Evolutionary conservation across 2,113 vertebrate species (phyloP).

Genomic region (Neolamprologus cancellatus): DNA sequence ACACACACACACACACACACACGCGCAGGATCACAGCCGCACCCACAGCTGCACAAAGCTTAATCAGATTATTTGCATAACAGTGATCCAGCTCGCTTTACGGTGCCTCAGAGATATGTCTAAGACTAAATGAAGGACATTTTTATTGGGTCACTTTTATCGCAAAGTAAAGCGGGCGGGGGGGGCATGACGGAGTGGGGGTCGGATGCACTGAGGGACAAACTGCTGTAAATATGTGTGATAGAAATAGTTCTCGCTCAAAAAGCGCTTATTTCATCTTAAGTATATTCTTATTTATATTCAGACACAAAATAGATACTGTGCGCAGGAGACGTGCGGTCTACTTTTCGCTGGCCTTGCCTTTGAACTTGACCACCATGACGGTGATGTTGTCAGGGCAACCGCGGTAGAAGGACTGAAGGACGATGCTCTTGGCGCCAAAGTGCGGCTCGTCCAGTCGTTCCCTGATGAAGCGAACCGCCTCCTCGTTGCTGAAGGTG

Average conservation of each 20-base stretch:
- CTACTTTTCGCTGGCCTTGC: conserved; percentile 81
- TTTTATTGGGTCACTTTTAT: background rate
- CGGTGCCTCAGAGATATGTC: background rate
- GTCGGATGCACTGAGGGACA: background rate
- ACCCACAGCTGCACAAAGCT: background rate
- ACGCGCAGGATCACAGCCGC: too few species aligned
- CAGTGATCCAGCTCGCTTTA: conserved; percentile 8
- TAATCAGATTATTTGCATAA: conserved; percentile 38
- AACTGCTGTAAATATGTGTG: conserved; percentile 21
- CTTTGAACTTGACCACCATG: conserved; percentile 98
- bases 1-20: too few species aligned
- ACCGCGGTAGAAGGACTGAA: conserved; percentile 96
- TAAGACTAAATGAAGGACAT: background rate
- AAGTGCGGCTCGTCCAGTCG: conserved; percentile 95
- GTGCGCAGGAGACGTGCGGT: background rate
- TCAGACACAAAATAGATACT: conserved; percentile 28
- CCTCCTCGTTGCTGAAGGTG: conserved; percentile 98
- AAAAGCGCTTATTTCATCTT: conserved; percentile 26
- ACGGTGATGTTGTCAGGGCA: conserved; percentile 98
- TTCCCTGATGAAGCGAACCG: conserved; percentile 92
- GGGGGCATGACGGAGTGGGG: background rate
- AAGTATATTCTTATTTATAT: conserved; percentile 16
- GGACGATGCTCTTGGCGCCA: conserved; percentile 95
- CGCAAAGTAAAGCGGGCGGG: background rate
- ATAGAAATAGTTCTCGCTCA: conserved; percentile 52